These are phyloP conservation scores for Pandion haliaetus DNA, from an alignment of 2,113 vertebrate species.

Conservation along the genomic window DNA sequence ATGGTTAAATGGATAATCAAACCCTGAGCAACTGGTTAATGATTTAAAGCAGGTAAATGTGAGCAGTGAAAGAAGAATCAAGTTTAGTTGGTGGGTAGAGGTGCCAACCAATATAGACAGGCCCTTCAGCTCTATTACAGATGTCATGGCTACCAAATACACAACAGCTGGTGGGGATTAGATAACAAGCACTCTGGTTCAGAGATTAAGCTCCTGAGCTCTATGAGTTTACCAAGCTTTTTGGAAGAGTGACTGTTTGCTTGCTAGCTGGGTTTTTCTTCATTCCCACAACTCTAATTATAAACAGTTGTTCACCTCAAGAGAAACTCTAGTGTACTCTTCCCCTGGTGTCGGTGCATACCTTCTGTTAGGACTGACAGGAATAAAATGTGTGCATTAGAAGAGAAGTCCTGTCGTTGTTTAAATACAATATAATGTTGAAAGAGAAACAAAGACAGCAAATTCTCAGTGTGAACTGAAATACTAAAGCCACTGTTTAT, in stretches of 20 bases:
- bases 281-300: slow-evolving; percentile 49
- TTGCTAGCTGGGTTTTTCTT: slow-evolving; percentile 27
- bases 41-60: slow-evolving; percentile 48
- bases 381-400: neutral
- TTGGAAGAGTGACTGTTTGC: slow-evolving; percentile 35
- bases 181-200: slow-evolving; percentile 56
- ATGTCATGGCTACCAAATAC: slow-evolving; percentile 64
- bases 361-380: neutral
- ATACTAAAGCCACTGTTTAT: neutral
- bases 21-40: slow-evolving; percentile 24
- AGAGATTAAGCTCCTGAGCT: slow-evolving; percentile 60
- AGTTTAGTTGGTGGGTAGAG: slow-evolving; percentile 50
- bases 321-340: slow-evolving; percentile 16
- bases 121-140: slow-evolving; percentile 56
- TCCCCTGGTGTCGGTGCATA: neutral
- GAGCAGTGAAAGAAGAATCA: slow-evolving; percentile 23
- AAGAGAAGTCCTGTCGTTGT: neutral
- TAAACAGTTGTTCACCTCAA: slow-evolving; percentile 53
- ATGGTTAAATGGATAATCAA: slow-evolving; percentile 16
- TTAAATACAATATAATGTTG: neutral
- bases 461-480: neutral
- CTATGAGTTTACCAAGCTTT: slow-evolving; percentile 56
- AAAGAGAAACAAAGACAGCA: neutral
- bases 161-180: slow-evolving; percentile 68
- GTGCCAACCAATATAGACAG: slow-evolving; percentile 38